These are phyloP conservation scores for Euphonia xanthogaster DNA, from an alignment of 2,797 vertebrate species.

Conservation along the genomic window DNA sequence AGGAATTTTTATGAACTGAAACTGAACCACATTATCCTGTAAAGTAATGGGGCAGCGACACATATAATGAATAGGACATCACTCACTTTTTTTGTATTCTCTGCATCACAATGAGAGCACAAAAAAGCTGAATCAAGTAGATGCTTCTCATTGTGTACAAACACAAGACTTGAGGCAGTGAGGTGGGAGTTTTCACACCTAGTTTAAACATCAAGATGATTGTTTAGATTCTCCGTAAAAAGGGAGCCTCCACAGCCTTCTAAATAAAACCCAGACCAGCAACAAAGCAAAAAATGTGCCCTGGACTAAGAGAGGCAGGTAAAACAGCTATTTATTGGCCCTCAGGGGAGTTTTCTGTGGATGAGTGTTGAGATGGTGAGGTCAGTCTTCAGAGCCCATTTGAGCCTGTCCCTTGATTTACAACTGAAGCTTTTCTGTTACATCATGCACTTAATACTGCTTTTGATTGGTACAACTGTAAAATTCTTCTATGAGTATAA, in stretches of 20 bases:
- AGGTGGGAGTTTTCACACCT: background rate
- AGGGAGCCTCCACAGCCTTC: background rate
- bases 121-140: background rate
- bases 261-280: background rate
- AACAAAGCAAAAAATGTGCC: background rate
- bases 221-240: background rate
- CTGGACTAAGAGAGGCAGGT: background rate
- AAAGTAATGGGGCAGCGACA: slow-evolving; percentile 17
- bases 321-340: background rate
- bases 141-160: background rate
- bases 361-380: background rate
- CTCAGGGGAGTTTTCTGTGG: background rate
- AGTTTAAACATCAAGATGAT: background rate
- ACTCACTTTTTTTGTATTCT: background rate
- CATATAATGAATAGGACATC: background rate
- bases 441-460: background rate
- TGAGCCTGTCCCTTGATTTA: background rate
- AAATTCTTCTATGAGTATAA: background rate
- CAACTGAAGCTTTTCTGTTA: background rate
- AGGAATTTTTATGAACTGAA: slow-evolving; percentile 63
- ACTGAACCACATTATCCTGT: slow-evolving; percentile 34
- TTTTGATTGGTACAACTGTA: background rate
- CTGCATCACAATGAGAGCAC: background rate
- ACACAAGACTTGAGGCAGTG: background rate
- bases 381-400: background rate